Evolutionary conservation across 2,888 invertebrate genomes (phyloP), one percentile per base, ranked within the genome.

Genomic region (Drosophila pseudotakahashii): DNA sequence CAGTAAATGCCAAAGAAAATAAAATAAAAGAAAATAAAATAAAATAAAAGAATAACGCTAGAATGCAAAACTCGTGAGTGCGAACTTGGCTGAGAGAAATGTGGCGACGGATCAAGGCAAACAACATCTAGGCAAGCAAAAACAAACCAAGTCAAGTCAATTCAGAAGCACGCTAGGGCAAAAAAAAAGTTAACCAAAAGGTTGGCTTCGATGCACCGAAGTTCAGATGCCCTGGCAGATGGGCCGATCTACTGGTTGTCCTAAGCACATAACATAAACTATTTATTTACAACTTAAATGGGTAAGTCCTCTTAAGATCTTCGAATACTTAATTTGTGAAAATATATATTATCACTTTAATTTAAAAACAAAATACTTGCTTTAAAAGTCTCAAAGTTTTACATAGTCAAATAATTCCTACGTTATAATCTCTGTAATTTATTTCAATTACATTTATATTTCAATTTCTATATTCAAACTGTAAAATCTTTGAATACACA

Each of bases 51-150:
- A n/a, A n/a, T n/a, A n/a, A n/a, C n/a, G 44, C 36, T 30, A 36
- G 42, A 69, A 71, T 71, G 52, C 63, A 53, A 61, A 72, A 68
- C 41, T 62, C 34, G 63, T 72, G 69, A 30, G 61, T 50, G 60
- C 60, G 50, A 60, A 48, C 63, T 50, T 34, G 41, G 34, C 30
- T 55, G 55, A 41, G 34, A 9, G 45, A 37, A 41, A 63, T 30
- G 19, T 67, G 67, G 39, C 34, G 47, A 26, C 26, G 59, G 30
- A 59, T 69, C 37, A 51, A 57, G 39, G 58, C 62, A 63, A 16
- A 52, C 55, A 64, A 52, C 55, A 45, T 61, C 48, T 60, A 45
- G 57, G 57, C 74, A 71, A 52, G 57, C 69, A 66, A 37, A 62
- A 26, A 37, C 45, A 61, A 36, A 39, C 23, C 41, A 63, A 64